phyloP scores from a whole-genome alignment of 2,888 invertebrate species.

The Hecatera dysodea region DNA sequence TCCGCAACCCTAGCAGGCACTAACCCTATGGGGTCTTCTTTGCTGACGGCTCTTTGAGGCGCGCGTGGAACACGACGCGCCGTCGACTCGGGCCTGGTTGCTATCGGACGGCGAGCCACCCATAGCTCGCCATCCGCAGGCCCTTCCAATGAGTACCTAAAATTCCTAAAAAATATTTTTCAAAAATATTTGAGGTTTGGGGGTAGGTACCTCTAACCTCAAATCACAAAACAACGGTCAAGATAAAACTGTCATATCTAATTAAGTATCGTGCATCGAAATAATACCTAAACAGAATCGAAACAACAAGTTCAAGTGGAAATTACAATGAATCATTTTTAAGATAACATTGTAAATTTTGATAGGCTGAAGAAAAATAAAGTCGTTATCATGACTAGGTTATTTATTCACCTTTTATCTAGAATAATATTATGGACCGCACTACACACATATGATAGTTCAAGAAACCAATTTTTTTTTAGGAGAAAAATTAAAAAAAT shows the following conservation, averaged over 20 bases:
- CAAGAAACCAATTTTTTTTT: slow-evolving; percentile 1
- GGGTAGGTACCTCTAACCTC: too few species aligned
- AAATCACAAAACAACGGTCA: neutral
- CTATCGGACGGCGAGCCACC: too few species aligned
- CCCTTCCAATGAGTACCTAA: too few species aligned
- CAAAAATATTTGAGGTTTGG: neutral
- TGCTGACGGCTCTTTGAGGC: too few species aligned
- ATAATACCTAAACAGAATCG: neutral
- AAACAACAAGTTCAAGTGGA: neutral
- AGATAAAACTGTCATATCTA: slow-evolving; percentile 5
- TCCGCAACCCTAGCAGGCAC: too few species aligned
- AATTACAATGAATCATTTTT: slow-evolving; percentile 20
- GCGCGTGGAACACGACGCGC: too few species aligned
- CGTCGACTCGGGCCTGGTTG: too few species aligned
- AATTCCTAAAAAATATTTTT: neutral
- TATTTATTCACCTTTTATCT: neutral
- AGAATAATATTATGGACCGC: neutral
- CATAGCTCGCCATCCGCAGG: too few species aligned
- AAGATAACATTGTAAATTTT: slow-evolving; percentile 4
- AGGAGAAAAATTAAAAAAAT: too few species aligned
- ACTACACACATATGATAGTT: neutral
- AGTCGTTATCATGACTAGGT: neutral
- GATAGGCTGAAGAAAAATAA: neutral
- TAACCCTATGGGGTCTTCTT: too few species aligned
- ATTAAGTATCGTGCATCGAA: neutral